Base-by-base conservation (phyloP, 2,113 vertebrate genomes). In the Puma concolor region DNA sequence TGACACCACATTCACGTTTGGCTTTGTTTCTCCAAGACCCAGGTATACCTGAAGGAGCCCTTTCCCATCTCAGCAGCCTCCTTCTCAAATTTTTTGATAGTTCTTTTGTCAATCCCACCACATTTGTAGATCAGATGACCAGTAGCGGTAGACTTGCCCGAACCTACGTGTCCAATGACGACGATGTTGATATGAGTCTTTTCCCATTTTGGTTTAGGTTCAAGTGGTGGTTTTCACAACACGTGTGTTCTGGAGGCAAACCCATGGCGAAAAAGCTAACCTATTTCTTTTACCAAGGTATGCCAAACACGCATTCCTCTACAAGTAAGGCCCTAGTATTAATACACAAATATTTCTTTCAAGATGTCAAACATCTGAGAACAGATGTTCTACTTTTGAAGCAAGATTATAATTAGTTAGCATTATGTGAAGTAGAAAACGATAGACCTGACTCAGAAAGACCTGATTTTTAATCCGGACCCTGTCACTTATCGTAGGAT, bases 311-410 rank as follows among this genome's bases (percentile, higher is more conserved):
- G 14, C 57, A 67, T 38, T 88, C 77, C 52, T 94, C 63, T 72
- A n/a, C 82, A 87, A 95, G 72, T 41, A 64, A 79, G 36, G 64
- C 23, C 31, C 36, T 33, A 48, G 5, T 72, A 50, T 72, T 72
- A 74, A 66, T 50, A 94, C 19, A 88, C 64, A 94, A 81, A 95
- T 66, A 81, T 2, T 94, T 41, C 48, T 97, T 48, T 86, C 23
- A n/a, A 96, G 31, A 52, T 82, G 60, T 82, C 79, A 80, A 41
- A 66, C 38, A 88, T 41, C 36, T 77, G 44, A 94, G 57, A 89
- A 95, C 19, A 67, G 8, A 29, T 48, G n/a, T 31, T 82, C 67
- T 23, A 50, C 29, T 86, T 92, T 60, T 94, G n/a, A 92, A 91
- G 41, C 79, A 79, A 79, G 38, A 82, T 50, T 88, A 89, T 80